A percentile compares a stretch with the other conserved stretches of the same genome.
These are phyloP conservation scores for Tolmerus cingulatus DNA, from an alignment of 2,888 invertebrate species.

Conservation along the genomic window DNA sequence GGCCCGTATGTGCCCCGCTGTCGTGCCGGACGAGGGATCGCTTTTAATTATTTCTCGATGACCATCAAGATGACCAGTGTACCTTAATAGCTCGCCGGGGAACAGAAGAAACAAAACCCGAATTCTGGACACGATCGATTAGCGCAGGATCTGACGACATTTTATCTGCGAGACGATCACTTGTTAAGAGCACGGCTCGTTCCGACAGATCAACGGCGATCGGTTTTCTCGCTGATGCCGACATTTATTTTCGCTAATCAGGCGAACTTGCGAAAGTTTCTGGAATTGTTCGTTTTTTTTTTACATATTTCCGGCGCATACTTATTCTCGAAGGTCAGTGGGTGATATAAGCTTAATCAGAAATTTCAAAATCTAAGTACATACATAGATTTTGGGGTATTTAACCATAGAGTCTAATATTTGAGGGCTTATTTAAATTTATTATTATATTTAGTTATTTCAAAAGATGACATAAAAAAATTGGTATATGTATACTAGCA, in stretches of 20 bases:
- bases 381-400: too few relatives aligned
- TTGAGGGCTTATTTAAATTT: too few relatives aligned
- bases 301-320: neutral
- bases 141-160: constrained; percentile 4
- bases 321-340: neutral
- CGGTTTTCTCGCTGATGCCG: constrained; percentile 11
- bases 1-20: neutral
- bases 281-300: neutral
- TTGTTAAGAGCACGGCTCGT: neutral
- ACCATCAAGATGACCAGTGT: constrained; percentile 33
- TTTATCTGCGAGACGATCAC: constrained; percentile 21
- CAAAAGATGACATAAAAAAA: too few relatives aligned
- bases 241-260: constrained; percentile 8
- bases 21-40: constrained; percentile 23
- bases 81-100: constrained; percentile 12
- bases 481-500: too few relatives aligned
- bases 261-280: neutral
- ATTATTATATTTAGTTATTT: too few relatives aligned
- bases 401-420: too few relatives aligned
- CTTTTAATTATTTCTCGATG: constrained; percentile 28
- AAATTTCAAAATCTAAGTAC: neutral
- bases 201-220: constrained; percentile 5
- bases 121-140: constrained; percentile 38
- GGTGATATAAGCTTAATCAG: neutral
- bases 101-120: constrained; percentile 18